Evolutionary conservation across 2,113 vertebrate genomes (phyloP).

Genomic region (Gorsachius goisagi): DNA sequence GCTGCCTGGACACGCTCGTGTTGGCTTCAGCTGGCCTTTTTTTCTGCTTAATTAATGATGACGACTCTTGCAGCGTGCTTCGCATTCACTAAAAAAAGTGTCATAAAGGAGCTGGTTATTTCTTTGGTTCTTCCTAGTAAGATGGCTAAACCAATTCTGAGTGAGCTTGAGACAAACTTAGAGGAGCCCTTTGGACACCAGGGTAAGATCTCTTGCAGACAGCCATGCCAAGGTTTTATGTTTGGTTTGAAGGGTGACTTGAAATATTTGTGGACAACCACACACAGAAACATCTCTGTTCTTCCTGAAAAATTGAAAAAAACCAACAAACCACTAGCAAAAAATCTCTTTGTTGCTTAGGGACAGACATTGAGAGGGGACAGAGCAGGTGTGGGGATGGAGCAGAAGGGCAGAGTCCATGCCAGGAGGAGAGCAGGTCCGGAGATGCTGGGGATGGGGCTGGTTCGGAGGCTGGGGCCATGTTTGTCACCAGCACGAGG

Average conservation of each 20-base stretch:
- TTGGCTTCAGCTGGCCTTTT: neutral
- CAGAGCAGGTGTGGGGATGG: neutral
- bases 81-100: neutral
- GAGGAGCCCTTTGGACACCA: neutral
- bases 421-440: neutral
- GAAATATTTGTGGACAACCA: neutral
- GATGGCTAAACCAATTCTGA: neutral
- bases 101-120: neutral
- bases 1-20: neutral
- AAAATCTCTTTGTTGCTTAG: neutral
- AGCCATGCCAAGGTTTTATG: neutral
- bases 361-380: neutral
- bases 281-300: neutral
- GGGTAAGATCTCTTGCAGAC: neutral
- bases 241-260: neutral
- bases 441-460: accelerated
- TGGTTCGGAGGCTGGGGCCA: neutral
- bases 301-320: neutral
- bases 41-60: neutral
- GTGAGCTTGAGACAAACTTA: neutral
- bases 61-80: neutral
- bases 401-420: neutral
- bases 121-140: neutral
- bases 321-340: neutral
- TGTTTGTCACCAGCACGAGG: neutral